phyloP scores from a whole-genome alignment of 1,140 invertebrate genomes.

The Aphaenogaster ashmeadi region DNA sequence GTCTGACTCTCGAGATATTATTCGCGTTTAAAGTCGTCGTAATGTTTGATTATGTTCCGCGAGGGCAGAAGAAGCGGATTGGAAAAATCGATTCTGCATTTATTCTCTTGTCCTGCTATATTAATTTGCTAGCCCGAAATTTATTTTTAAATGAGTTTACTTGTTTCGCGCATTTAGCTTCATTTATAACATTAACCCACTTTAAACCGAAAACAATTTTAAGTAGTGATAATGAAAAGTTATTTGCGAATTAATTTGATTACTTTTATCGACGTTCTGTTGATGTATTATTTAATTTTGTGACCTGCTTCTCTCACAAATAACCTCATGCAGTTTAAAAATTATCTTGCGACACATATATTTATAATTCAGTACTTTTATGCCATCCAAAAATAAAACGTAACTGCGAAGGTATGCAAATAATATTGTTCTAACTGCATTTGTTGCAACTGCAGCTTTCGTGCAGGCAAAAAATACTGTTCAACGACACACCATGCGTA shows the following conservation, averaged over 20 bases:
- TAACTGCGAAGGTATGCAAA: slow-evolving; percentile 50
- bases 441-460: slow-evolving; percentile 50
- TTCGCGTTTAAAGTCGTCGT: slow-evolving; percentile 10
- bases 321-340: slow-evolving; percentile 39
- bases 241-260: slow-evolving; percentile 51
- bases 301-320: slow-evolving; percentile 18
- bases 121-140: slow-evolving; percentile 11
- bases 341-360: not conserved
- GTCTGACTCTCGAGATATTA: slow-evolving; percentile 21
- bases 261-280: slow-evolving; percentile 29
- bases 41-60: slow-evolving; percentile 1
- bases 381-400: slow-evolving; percentile 39
- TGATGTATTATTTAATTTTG: slow-evolving; percentile 39
- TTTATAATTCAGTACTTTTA: slow-evolving; percentile 26
- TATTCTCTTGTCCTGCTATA: not conserved
- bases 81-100: not conserved
- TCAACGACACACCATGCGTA: slow-evolving; percentile 19
- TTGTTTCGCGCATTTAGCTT: not conserved
- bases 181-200: slow-evolving; percentile 31
- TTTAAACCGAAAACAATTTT: slow-evolving; percentile 8
- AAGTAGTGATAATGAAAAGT: slow-evolving; percentile 42
- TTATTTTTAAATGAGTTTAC: slow-evolving; percentile 10
- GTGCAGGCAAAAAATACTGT: slow-evolving; percentile 25
- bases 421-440: slow-evolving; percentile 44
- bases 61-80: not conserved